Evolutionary conservation across 2,888 invertebrate genomes (phyloP), one percentile per base, ranked within the genome.

Genomic region (Oligia latruncula): DNA sequence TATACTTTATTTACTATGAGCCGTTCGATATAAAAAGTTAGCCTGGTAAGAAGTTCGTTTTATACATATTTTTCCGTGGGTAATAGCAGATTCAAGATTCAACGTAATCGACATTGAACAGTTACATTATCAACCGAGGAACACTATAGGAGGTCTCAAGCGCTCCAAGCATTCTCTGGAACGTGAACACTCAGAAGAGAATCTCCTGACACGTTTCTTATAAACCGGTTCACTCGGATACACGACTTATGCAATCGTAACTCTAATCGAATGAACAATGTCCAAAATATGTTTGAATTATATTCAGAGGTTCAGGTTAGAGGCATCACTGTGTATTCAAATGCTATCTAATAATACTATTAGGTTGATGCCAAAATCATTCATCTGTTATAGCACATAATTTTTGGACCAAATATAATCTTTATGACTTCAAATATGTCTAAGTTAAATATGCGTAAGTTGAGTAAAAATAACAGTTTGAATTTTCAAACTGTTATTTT

Each of bases 201-300:
- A 95, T 95, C 95, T 95, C 95, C 95, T 96, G 95, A 96, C 96
- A 95, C 95, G 96, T 96, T 96, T 95, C 94, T 93, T 92, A 85
- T 89, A 95, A 96, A 97, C 96, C 96, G 96, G 96, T 96, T 95
- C 93, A 93, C 86, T 92, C 91, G 91, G 88, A 92, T 93, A 93
- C 92, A 93, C 92, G 93, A 93, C 95, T 96, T 96, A 96, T 95
- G 96, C 95, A 96, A 96, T 95, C 93, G 92, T 89, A 88, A 90
- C 86, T 93, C 93, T 94, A 93, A 95, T 94, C 92, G 91, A 93
- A 90, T 85, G 91, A 93, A 92, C 92, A 89, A 90, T 88, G 85
- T 81, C 89, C 88, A 88, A 89, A 88, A 87, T 87, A 82, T 71
- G 74, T 83, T 70, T 72, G 80, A 80, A 81, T 46, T 74, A 68